Conservation (phyloP, 1,140 invertebrate species). For the Uloborus diversus region DNA sequence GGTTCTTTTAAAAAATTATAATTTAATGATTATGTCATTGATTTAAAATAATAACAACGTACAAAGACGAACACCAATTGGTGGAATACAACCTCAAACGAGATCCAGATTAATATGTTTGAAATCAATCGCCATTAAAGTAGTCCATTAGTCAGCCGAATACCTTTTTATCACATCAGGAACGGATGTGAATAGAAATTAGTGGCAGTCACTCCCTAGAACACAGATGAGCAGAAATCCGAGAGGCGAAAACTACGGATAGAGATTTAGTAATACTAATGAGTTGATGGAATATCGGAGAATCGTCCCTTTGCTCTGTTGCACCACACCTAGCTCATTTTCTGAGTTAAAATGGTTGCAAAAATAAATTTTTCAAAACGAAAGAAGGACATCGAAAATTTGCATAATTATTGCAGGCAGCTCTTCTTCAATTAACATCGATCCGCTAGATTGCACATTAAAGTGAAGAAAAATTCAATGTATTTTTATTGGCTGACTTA, state of each 20-base stretch:
- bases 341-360: constrained; percentile 25
- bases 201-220: background rate
- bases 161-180: constrained; percentile 24
- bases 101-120: no score
- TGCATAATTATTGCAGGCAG: constrained; percentile 9
- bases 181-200: constrained; percentile 30
- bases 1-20: no score
- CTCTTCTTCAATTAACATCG: constrained; percentile 32
- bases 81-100: no score
- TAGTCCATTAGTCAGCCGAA: background rate
- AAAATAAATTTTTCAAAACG: constrained; percentile 39
- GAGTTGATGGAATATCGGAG: background rate
- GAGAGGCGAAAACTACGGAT: no score
- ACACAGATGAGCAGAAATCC: background rate
- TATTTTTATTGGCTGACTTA: no score
- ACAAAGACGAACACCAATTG: no score
- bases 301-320: no score
- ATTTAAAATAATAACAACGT: no score
- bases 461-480: no score
- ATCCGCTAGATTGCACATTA: no score
- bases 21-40: no score
- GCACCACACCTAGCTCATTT: no score
- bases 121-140: constrained; percentile 25
- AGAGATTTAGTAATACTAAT: constrained; percentile 19
- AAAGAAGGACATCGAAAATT: constrained; percentile 14